Conservation (phyloP, 2,113 vertebrate species). For the Phalacrocorax aristotelis region DNA sequence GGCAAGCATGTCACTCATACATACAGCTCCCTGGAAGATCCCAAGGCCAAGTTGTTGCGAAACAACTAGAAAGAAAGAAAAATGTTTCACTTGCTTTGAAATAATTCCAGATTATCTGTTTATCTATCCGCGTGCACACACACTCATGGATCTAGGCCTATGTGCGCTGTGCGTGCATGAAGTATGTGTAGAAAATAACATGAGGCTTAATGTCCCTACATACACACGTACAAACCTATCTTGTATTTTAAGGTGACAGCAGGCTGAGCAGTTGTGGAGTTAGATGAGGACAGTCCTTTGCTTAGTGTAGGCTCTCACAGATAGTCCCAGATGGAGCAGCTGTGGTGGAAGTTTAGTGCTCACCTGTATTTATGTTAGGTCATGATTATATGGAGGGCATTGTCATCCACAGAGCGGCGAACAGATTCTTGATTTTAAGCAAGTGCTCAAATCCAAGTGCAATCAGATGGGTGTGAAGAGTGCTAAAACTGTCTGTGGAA, state of each 20-base stretch:
- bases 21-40: conserved; percentile 2
- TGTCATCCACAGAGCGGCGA: neutral
- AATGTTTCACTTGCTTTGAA: conserved; percentile 22
- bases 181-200: neutral
- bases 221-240: fast-evolving
- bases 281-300: neutral
- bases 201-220: fast-evolving
- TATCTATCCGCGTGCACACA: neutral
- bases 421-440: neutral
- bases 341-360: neutral
- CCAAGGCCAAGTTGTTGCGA: conserved; percentile 3
- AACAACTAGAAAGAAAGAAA: neutral
- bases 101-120: neutral
- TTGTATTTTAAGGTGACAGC: neutral
- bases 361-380: neutral
- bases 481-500: neutral
- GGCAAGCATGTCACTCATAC: conserved; percentile 11
- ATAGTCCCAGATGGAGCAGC: neutral
- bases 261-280: neutral
- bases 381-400: neutral
- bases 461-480: neutral
- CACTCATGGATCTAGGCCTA: neutral
- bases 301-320: neutral
- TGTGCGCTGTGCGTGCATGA: fast-evolving
- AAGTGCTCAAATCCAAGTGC: neutral